Conservation (phyloP, 1,140 invertebrate species). For the Drosophila nigromelanica region DNA sequence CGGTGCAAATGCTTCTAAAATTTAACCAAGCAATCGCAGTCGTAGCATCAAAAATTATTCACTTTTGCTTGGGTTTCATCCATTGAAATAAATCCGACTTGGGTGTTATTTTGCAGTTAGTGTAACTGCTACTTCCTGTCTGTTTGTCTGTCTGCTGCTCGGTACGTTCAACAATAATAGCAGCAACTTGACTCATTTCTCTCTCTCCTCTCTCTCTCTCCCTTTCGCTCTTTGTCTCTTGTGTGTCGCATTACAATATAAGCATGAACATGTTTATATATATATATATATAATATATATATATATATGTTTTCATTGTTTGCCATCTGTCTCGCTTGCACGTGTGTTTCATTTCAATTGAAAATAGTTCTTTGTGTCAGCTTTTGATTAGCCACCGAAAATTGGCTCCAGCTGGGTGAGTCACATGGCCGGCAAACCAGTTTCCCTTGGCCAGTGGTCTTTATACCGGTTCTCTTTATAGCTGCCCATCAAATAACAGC, state of each 20-base stretch:
- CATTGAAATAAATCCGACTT: too few species aligned
- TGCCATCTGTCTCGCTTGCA: conserved; percentile 30
- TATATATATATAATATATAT: too few species aligned
- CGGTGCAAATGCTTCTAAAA: neutral
- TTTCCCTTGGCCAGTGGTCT: conserved; percentile 18
- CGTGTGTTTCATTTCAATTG: conserved; percentile 36
- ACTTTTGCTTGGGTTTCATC: neutral
- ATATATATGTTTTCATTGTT: conserved; percentile 18
- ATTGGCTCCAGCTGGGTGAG: conserved; percentile 30
- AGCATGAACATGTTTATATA: neutral
- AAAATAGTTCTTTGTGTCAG: conserved; percentile 46
- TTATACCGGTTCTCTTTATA: conserved; percentile 34
- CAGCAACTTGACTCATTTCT: conserved; percentile 36
- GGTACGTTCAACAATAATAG: conserved; percentile 1
- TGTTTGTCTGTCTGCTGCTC: conserved; percentile 30
- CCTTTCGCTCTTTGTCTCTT: conserved; percentile 11
- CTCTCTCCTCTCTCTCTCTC: neutral
- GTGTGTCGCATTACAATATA: conserved; percentile 3
- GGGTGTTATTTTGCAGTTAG: neutral
- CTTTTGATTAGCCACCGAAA: conserved; percentile 31
- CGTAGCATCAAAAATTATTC: neutral
- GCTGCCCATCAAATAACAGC: conserved; percentile 19
- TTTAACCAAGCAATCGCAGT: too few species aligned
- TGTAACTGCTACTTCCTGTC: conserved; percentile 32
- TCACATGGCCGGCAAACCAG: conserved; percentile 45